A percentile compares a stretch with the other conserved stretches of the same genome.
phyloP scores from a whole-genome alignment of 2,797 vertebrate genomes.

The Onychomys torridus region DNA sequence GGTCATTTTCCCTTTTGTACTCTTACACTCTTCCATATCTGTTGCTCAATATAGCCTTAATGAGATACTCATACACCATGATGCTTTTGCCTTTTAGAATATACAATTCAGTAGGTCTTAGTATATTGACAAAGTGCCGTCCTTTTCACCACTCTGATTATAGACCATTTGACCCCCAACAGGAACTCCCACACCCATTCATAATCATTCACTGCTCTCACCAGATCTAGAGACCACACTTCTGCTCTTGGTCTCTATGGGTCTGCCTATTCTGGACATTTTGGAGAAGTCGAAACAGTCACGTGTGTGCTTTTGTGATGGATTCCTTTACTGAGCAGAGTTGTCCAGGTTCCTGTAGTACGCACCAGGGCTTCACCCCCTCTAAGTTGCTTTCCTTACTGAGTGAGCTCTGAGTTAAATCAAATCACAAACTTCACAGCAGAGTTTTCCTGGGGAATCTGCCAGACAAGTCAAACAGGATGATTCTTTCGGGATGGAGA shows the following conservation, averaged over 20 bases:
- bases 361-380: neutral
- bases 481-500: neutral
- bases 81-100: neutral
- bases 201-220: neutral
- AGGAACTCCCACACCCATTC: neutral
- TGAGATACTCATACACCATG: neutral
- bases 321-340: neutral
- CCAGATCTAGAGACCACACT: neutral
- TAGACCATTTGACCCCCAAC: neutral
- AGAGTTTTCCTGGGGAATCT: constrained; percentile 13
- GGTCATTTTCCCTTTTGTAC: neutral
- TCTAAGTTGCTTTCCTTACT: neutral
- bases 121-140: neutral
- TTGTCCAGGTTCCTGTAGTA: too few relatives aligned
- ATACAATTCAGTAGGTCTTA: neutral
- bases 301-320: neutral
- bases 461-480: neutral
- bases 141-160: neutral
- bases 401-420: neutral
- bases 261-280: neutral
- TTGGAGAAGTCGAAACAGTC: neutral
- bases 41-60: neutral
- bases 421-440: neutral
- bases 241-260: neutral
- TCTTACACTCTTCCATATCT: neutral